Percentiles rank a stretch among this genome's conserved stretches.
These are phyloP conservation scores for Petroica traversi DNA, from an alignment of 2,113 vertebrate species.

Conservation along the genomic window DNA sequence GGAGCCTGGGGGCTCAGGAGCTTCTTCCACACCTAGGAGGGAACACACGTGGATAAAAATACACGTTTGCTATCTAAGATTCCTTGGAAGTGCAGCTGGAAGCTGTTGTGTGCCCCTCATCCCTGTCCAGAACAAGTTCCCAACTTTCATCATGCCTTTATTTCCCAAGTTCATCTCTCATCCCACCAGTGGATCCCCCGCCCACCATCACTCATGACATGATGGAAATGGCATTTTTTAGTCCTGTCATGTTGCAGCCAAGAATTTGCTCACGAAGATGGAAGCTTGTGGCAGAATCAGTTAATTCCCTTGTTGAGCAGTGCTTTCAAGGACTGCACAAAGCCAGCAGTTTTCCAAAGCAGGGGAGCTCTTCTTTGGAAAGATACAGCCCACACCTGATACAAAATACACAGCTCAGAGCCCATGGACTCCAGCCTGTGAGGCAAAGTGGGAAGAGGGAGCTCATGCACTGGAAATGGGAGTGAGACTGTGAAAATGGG, in stretches of 20 bases:
- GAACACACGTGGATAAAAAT: neutral
- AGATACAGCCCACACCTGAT: neutral
- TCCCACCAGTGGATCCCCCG: neutral
- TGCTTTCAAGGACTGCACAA: neutral
- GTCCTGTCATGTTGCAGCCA: neutral
- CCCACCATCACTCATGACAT: neutral
- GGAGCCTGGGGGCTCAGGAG: slow-evolving; percentile 74
- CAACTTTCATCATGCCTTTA: neutral
- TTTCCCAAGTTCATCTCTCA: neutral
- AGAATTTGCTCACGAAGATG: neutral
- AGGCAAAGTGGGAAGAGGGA: neutral
- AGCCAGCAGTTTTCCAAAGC: neutral
- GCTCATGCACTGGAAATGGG: neutral
- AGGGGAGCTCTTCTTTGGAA: neutral
- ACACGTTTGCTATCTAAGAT: neutral
- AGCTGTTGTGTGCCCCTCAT: neutral
- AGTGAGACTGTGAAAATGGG: neutral
- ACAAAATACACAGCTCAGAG: neutral
- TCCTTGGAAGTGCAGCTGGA: neutral
- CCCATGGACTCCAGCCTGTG: neutral
- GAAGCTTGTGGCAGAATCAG: neutral
- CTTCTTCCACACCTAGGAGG: slow-evolving; percentile 87
- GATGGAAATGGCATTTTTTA: neutral
- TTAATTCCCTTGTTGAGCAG: neutral
- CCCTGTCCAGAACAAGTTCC: neutral